Evolutionary conservation across 2,113 vertebrate species (phyloP), one percentile per base, ranked within the genome.

Genomic region (Shinisaurus crocodilurus): DNA sequence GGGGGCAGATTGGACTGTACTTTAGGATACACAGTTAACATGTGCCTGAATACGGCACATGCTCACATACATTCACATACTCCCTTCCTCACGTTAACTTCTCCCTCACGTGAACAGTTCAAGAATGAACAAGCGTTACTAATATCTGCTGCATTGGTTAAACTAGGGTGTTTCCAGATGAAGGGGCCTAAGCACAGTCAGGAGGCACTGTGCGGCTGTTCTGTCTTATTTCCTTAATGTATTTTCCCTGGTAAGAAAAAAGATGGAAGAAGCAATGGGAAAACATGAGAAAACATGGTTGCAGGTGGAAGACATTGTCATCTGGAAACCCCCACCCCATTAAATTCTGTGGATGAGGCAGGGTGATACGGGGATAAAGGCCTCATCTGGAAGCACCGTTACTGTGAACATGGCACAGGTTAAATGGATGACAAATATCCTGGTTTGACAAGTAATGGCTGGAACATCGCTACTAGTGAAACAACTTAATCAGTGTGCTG

Each of bases 401-500:
- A 20, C 20, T 48, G 40, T 48, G 43, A 48, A n/a, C 8, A 32
- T 50, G 32, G n/a, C 27, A 67, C n/a, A 45, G 25, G 20, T 88
- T 40, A 50, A 9, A n/a, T 45, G 13, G 67, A 83, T 34, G 27
- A 50, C 43, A 79, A 50, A 50, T 80, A 20, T 1, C 5, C n/a
- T 54, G 45, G 63, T 40, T 54, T 89, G 76, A 29, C n/a, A 48
- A 65, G 48, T 40, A 54, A 80, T 25, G 77, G 45, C 86, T 90
- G 76, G 57, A 0, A 0, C 37, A 57, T 40, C 67, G 37, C 60
- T 60, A 32, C 60, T 60, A 32, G 72, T n/a, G 65, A 82, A 57
- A 3, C 0, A 0, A 50, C 74, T 40, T 81, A 90, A 84, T 2
- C 0, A 0, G 70, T 0, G 0, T 91, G n/a, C 13, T 88, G 74